phyloP scores from a whole-genome alignment of 1,140 invertebrate genomes.

The Eubasilissa regina region DNA sequence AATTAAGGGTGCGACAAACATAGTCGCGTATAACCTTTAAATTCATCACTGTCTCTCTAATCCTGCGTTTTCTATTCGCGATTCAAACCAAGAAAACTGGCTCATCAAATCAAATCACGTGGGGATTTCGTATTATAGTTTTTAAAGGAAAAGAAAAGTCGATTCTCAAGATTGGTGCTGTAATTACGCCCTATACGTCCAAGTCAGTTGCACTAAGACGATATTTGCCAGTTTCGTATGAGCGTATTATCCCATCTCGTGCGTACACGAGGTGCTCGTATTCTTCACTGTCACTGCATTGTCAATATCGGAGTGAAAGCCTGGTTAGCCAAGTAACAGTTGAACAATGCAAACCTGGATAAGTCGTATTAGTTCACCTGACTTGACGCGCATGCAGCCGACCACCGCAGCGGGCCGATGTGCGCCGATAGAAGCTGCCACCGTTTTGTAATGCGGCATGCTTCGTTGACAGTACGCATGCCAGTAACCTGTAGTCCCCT shows the following conservation, averaged over 20 bases:
- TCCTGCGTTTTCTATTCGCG: too few relatives aligned
- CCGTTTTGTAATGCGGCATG: conserved; percentile 25
- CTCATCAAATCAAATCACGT: too few relatives aligned
- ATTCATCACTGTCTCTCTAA: too few relatives aligned
- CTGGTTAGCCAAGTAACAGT: too few relatives aligned
- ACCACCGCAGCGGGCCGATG: not conserved
- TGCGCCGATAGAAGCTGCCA: conserved; percentile 5
- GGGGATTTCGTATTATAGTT: too few relatives aligned
- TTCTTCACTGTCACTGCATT: not conserved
- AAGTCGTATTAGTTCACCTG: not conserved
- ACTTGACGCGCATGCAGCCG: not conserved
- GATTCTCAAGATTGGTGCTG: too few relatives aligned
- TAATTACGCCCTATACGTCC: not conserved
- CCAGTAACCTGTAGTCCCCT: conserved; percentile 27
- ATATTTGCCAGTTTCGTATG: not conserved
- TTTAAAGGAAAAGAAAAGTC: too few relatives aligned
- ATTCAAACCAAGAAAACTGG: too few relatives aligned
- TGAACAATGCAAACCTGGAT: too few relatives aligned
- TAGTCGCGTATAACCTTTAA: too few relatives aligned
- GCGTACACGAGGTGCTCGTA: not conserved
- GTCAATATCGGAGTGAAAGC: not conserved
- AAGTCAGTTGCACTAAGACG: conserved; percentile 6
- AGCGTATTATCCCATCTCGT: not conserved
- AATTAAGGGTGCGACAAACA: too few relatives aligned
- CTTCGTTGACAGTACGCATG: conserved; percentile 38